These are phyloP conservation scores for Drosophila dunni DNA, from an alignment of 1,140 invertebrate species.

Conservation along the genomic window DNA sequence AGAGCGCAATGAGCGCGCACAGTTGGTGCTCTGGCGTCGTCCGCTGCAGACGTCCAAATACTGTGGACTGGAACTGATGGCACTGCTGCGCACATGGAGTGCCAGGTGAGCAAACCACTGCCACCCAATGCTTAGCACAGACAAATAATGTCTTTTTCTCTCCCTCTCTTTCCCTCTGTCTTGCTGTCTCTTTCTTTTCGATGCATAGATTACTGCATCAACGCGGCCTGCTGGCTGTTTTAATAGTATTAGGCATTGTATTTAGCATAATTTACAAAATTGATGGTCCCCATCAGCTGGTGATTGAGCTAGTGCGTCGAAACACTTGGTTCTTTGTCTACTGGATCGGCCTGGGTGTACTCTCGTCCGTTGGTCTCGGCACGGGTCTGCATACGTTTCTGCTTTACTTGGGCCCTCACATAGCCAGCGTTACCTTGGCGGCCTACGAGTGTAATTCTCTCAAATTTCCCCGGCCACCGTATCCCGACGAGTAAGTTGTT, in stretches of 20 bases:
- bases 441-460: slow-evolving; percentile 98
- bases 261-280: slow-evolving; percentile 84
- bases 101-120: slow-evolving; percentile 80
- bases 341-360: slow-evolving; percentile 97
- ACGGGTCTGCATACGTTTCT: slow-evolving; percentile 99
- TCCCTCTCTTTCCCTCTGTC: slow-evolving; percentile 11
- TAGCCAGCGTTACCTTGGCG: slow-evolving; percentile 97
- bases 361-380: slow-evolving; percentile 98
- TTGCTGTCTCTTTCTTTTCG: slow-evolving; percentile 28
- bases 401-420: slow-evolving; percentile 96
- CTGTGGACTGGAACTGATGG: slow-evolving; percentile 91
- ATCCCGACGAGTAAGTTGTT: slow-evolving; percentile 91
- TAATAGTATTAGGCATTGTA: slow-evolving; percentile 84
- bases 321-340: slow-evolving; percentile 92
- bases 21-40: slow-evolving; percentile 94
- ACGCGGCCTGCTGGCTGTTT: slow-evolving; percentile 85
- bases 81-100: slow-evolving; percentile 87
- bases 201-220: slow-evolving; percentile 85
- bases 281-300: slow-evolving; percentile 85
- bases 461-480: slow-evolving; percentile 97
- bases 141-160: background rate
- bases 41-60: slow-evolving; percentile 94
- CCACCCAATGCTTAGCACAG: background rate
- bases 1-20: slow-evolving; percentile 86
- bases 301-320: slow-evolving; percentile 84